Evolutionary conservation across 1,140 invertebrate genomes (phyloP).

Genomic region (Anastatus disparis): DNA sequence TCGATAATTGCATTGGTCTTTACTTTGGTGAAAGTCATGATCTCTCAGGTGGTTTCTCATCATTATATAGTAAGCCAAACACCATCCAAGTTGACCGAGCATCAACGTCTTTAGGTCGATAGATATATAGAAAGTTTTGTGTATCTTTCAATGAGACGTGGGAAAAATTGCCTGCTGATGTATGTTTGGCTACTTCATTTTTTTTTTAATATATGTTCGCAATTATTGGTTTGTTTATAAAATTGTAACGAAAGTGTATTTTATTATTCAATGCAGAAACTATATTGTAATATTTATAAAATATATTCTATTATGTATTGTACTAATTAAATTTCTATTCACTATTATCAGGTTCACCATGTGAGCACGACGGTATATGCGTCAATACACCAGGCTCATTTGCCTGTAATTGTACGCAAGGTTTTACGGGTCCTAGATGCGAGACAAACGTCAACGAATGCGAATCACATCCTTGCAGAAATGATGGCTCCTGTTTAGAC

Average conservation of each 20-base stretch:
- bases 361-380: slow-evolving; percentile 92
- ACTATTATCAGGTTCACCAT: slow-evolving; percentile 80
- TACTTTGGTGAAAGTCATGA: neutral
- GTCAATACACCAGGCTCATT: slow-evolving; percentile 95
- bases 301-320: too few species aligned
- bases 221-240: too few species aligned
- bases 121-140: slow-evolving; percentile 19
- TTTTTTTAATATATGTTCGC: too few species aligned
- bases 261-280: neutral
- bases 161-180: too few species aligned
- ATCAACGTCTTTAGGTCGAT: neutral
- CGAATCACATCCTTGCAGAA: slow-evolving; percentile 93
- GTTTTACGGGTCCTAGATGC: slow-evolving; percentile 90
- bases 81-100: neutral
- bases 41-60: slow-evolving; percentile 7
- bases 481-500: slow-evolving; percentile 93
- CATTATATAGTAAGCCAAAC: too few species aligned
- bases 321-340: too few species aligned
- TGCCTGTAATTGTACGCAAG: slow-evolving; percentile 90
- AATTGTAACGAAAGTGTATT: too few species aligned
- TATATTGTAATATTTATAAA: too few species aligned
- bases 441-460: slow-evolving; percentile 95
- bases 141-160: slow-evolving; percentile 7
- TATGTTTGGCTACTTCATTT: too few species aligned
- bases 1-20: slow-evolving; percentile 15